Percentiles rank a stretch among this genome's conserved stretches.
These are phyloP conservation scores for Rotaria socialis DNA, from an alignment of 2,888 invertebrate genomes.

Conservation along the genomic window DNA sequence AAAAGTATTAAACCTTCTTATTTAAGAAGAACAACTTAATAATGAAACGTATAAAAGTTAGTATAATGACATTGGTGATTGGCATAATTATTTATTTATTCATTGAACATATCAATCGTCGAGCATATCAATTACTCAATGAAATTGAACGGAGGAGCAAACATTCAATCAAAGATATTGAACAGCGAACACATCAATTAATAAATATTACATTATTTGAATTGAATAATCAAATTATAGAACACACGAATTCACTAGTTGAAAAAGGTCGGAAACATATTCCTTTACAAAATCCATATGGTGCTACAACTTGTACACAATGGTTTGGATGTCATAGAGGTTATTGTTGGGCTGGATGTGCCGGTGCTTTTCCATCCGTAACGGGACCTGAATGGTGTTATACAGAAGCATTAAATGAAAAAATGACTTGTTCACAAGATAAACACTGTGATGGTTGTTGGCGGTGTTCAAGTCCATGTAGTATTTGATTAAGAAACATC, in stretches of 20 bases:
- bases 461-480: slow-evolving; percentile 9
- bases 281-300: slow-evolving; percentile 15
- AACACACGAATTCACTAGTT: neutral
- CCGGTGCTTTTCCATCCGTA: neutral
- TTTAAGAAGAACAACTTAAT: neutral
- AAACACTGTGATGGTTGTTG: neutral
- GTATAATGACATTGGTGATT: neutral
- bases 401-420: neutral
- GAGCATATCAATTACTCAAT: neutral
- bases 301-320: slow-evolving; percentile 21
- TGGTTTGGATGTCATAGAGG: slow-evolving; percentile 34
- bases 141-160: neutral
- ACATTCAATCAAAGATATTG: neutral
- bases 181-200: neutral
- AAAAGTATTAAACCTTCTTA: neutral
- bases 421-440: neutral
- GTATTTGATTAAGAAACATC: neutral
- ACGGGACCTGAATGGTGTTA: slow-evolving; percentile 27
- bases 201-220: neutral
- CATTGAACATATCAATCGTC: neutral
- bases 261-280: neutral
- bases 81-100: neutral
- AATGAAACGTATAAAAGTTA: neutral
- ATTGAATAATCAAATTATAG: neutral
- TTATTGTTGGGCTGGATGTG: slow-evolving; percentile 35